These are phyloP conservation scores for Phataginus tetradactyla DNA, from an alignment of 2,797 vertebrate species.

Conservation along the genomic window DNA sequence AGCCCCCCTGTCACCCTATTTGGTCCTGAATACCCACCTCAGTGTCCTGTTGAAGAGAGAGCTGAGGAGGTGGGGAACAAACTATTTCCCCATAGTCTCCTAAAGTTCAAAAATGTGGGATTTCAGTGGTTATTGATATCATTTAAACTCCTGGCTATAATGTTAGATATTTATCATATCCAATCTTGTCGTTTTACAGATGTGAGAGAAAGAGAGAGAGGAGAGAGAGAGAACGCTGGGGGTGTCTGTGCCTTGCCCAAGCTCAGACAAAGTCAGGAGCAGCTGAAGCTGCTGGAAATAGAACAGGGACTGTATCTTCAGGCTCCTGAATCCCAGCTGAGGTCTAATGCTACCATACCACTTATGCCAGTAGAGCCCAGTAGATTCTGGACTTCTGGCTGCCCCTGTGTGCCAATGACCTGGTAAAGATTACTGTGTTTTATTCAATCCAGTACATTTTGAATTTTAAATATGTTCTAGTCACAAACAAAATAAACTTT, in stretches of 20 bases:
- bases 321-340: background rate
- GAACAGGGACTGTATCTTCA: background rate
- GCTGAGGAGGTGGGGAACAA: background rate
- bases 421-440: background rate
- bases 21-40: background rate
- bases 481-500: background rate
- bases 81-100: background rate
- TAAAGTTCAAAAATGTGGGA: background rate
- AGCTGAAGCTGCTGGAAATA: background rate
- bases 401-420: background rate
- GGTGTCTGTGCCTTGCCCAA: background rate
- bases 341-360: background rate
- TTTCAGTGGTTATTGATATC: background rate
- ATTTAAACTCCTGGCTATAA: background rate
- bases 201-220: background rate
- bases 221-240: background rate
- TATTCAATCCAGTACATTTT: background rate
- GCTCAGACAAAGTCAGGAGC: background rate
- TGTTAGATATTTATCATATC: background rate
- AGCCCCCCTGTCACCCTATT: background rate
- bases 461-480: background rate
- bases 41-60: background rate
- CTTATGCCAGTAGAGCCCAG: background rate
- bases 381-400: background rate
- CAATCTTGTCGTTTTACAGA: background rate